Evolutionary conservation across 2,113 vertebrate genomes (phyloP).

Genomic region (Phoenicopterus ruber): DNA sequence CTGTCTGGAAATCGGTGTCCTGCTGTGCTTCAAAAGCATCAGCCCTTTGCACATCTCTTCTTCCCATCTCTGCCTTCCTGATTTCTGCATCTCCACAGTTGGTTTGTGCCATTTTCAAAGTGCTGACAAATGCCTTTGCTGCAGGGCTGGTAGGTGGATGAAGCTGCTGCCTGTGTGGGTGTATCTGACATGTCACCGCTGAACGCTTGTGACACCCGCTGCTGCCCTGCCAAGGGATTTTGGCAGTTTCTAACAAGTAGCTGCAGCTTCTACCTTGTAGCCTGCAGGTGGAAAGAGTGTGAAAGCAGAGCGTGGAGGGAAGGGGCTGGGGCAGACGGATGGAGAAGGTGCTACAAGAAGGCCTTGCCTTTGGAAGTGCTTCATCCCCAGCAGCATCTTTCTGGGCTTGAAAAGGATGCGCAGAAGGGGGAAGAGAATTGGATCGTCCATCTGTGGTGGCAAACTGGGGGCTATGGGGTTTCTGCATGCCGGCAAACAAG

Average conservation of each 20-base stretch:
- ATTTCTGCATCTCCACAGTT: rapidly evolving
- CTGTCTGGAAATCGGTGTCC: background rate
- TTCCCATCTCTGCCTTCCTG: rapidly evolving
- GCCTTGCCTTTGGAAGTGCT: background rate
- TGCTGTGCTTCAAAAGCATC: background rate
- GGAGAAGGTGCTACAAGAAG: background rate
- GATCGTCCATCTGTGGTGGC: rapidly evolving
- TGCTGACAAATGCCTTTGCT: background rate
- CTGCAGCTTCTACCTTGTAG: background rate
- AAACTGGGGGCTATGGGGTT: rapidly evolving
- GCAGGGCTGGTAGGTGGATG: background rate
- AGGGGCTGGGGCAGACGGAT: rapidly evolving
- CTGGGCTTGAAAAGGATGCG: background rate
- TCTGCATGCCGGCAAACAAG: background rate
- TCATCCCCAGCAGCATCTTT: background rate
- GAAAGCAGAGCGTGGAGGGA: background rate
- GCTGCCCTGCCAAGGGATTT: background rate
- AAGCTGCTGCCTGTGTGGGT: background rate
- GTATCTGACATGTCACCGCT: background rate
- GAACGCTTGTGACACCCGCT: background rate
- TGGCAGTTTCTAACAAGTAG: background rate
- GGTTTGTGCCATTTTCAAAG: background rate
- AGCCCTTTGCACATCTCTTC: background rate
- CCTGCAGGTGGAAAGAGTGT: background rate
- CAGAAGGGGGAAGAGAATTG: background rate